Base-by-base conservation (phyloP, 2,888 invertebrate species). In the Dicranocentrus wangi region DNA sequence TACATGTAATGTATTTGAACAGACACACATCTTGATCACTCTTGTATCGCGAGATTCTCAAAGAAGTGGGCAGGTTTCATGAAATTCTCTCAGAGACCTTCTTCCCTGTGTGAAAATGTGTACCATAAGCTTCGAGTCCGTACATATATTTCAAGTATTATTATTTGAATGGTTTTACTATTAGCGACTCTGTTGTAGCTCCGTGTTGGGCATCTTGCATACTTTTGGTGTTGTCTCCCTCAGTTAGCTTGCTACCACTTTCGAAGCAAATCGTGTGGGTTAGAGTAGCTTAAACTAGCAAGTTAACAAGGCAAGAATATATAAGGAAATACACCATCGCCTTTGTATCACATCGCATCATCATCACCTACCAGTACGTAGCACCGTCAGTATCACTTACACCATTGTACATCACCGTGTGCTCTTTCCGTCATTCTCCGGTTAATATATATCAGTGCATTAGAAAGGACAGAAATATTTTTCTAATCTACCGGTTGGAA, bases 191-290 rank as follows among this genome's bases (percentile, higher is more conserved):
- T 47, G 15, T 47, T n/a, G 5, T 47, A 2, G 47, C 47, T 47
- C 47, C 3, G 21, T 55, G 23, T 47, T 23, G 55, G n/a, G 55
- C 55, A 23, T 21, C 70, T 10, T 69, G 47, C 69, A 69, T 77
- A 68, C 53, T 32, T 58, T 58, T 69, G n/a, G 47, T 69, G 58
- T 47, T 55, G 27, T 43, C 19, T n/a, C n/a, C n/a, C n/a, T 60
- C 58, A 55, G 55, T 77, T 63, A 66, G 23, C 19, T 51, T 69
- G 23, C 61, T 70, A 63, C 63, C 61, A 78, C 78, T 78, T 79
- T 79, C 72, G 66, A 72, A 47, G 79, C 79, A 66, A 79, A 71
- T 42, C 78, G 55, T 39, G 65, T 73, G 65, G 61, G 72, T 58
- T 15, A 39, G 3, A 60, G 13, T 53, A 53, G 53, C 23, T 53